Base-by-base conservation (phyloP, 2,113 vertebrate genomes). In the Pycnonotus jocosus region DNA sequence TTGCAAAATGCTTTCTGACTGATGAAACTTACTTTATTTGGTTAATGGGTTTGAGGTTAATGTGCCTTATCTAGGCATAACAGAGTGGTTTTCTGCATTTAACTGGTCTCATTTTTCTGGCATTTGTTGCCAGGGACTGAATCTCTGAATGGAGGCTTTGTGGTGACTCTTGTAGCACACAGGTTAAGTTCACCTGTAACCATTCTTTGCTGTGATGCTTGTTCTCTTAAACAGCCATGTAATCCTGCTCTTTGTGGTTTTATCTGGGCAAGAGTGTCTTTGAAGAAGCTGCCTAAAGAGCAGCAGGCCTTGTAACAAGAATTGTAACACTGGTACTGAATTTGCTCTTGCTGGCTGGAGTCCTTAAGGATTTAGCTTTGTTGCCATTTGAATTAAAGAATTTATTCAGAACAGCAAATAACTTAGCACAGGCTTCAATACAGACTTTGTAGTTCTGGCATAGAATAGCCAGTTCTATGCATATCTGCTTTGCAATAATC, bases 81-180 rank as follows among this genome's bases (percentile, higher is more conserved):
- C 38, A 78, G 45, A 82, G 77, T 58, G 38, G 42, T 58, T 92
- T 69, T 38, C 74, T 3, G 3, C n/a, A 3, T 85, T 95, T 48
- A 44, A 4, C 48, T 79, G 53, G 27, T 40, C 66, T 85, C 76
- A 30, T 60, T 91, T 78, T 83, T 73, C 50, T 73, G 56, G 8
- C 47, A 54, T 82, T 64, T 83, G 60, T 60, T 86, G n/a, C 35
- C 27, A 70, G 44, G 61, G 45, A 70, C 51, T 47, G 27, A 56
- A 68, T 68, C 47, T 81, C 50, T 93, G 85, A 93, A 74, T 56
- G 44, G 62, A 74, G 82, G 79, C 90, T 94, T 91, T 97, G 87
- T 91, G 71, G 50, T 81, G 82, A 35, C 35, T 82, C 66, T 48
- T 82, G 84, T 69, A 90, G 88, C 33, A 42, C 15, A 3, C 15